Evolutionary conservation across 2,797 vertebrate species (phyloP), one percentile per base, ranked within the genome.

Genomic region (Neoniphon sammara): DNA sequence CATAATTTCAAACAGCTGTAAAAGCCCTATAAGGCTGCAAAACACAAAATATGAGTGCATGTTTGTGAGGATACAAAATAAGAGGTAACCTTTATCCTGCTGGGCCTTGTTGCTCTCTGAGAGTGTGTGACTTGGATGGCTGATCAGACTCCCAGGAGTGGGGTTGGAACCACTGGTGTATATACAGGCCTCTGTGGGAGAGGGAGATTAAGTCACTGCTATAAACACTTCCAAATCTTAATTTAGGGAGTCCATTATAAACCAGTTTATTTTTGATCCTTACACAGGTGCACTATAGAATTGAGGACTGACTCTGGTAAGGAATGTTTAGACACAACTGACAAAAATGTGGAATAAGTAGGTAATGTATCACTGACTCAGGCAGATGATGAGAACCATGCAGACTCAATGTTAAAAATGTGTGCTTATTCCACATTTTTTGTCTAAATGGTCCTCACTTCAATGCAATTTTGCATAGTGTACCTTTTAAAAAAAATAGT

Each of bases 71-170:
- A 30, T 55, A 7, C 5, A 55, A 53, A 44, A 25, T 36, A 8
- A 7, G 31, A 20, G 44, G 76, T 70, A 36, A 84, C 79, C 77
- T 70, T 66, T 82, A 0, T 57, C 50, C 1, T 78, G 74, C 30
- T 59, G 70, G 55, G 67, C 69, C 21, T 63, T 50, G 15, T 71
- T 59, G 47, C 67, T 77, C 54, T 52, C 68, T 55, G 81, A 11
- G 18, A 36, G 15, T 27, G 47, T 57, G 36, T 65, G 63, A 72
- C 15, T 31, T 58, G 77, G 57, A 15, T 30, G 44, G 21, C 9
- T 21, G 31, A 42, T 63, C 52, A 49, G 39, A 59, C 66, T 57
- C 20, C 47, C 25, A 36, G 55, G 25, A n/a, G 42, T 62, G 18
- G 36, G 62, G 61, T 73, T 75, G 65, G 57, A 54, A 62, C 20